Evolutionary conservation across 2,113 vertebrate genomes (phyloP).

Genomic region (Cygnus atratus): DNA sequence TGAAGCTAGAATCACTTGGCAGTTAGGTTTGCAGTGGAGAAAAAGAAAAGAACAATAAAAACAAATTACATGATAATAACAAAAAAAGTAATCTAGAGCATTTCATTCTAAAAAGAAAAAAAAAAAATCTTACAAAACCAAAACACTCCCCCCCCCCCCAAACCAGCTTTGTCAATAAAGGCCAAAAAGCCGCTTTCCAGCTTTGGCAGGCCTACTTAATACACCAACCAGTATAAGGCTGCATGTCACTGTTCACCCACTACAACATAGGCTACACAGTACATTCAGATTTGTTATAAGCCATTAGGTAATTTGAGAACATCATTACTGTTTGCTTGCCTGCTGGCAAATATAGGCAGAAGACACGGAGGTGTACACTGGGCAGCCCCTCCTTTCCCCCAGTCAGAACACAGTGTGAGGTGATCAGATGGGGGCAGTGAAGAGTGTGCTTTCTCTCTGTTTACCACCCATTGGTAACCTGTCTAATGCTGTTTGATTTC

Average conservation of each 20-base stretch:
- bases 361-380: background rate
- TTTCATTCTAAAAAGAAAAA: background rate
- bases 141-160: background rate
- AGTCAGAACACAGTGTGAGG: background rate
- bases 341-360: background rate
- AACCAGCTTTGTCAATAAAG: background rate
- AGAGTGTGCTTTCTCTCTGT: rapidly evolving
- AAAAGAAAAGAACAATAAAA: background rate
- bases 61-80: too few relatives aligned
- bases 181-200: background rate
- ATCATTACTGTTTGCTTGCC: background rate
- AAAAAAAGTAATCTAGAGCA: background rate
- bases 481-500: background rate
- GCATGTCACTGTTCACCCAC: background rate
- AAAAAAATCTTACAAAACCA: background rate
- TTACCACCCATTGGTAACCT: background rate
- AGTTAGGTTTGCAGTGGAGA: background rate
- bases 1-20: background rate
- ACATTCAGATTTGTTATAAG: background rate
- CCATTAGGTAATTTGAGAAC: background rate
- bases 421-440: background rate
- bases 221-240: background rate
- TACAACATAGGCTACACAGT: background rate
- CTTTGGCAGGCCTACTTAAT: background rate
- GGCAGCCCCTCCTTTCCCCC: background rate